phyloP scores from a whole-genome alignment of 2,113 vertebrate species.

The Rhinogobius similis region DNA sequence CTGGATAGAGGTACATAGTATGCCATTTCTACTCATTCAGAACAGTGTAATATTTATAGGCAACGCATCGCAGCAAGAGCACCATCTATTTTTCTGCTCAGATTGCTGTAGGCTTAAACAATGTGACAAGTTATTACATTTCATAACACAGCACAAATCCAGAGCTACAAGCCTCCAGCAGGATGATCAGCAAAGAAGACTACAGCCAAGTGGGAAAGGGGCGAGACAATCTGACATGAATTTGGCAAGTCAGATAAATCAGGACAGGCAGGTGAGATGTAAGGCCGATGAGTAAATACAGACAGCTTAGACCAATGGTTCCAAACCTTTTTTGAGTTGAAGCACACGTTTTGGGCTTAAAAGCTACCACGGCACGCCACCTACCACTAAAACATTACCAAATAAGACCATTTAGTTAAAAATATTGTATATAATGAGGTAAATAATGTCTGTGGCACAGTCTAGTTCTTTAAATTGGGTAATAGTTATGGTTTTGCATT shows the following conservation, averaged over 20 bases:
- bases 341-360: too few species aligned
- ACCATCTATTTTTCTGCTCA: constrained; percentile 22
- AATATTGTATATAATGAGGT: too few species aligned
- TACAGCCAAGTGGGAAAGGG: constrained; percentile 5
- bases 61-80: constrained; percentile 7
- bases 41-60: constrained; percentile 5
- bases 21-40: constrained; percentile 58
- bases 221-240: constrained; percentile 1
- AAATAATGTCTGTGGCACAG: too few species aligned
- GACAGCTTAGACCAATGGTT: too few species aligned
- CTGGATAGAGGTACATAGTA: constrained; percentile 16
- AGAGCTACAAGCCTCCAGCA: constrained; percentile 19
- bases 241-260: constrained; percentile 12
- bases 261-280: constrained; percentile 22
- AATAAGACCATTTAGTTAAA: too few species aligned
- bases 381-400: too few species aligned
- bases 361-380: too few species aligned
- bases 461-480: too few species aligned
- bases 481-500: too few species aligned
- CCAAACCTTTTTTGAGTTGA: too few species aligned
- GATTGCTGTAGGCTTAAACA: constrained; percentile 35
- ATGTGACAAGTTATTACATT: constrained; percentile 39
- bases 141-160: constrained; percentile 39
- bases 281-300: constrained; percentile 14
- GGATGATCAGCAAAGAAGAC: neutral